These are phyloP conservation scores for Lamellibrachia luymesi DNA, from an alignment of 1,140 invertebrate species.

Conservation along the genomic window DNA sequence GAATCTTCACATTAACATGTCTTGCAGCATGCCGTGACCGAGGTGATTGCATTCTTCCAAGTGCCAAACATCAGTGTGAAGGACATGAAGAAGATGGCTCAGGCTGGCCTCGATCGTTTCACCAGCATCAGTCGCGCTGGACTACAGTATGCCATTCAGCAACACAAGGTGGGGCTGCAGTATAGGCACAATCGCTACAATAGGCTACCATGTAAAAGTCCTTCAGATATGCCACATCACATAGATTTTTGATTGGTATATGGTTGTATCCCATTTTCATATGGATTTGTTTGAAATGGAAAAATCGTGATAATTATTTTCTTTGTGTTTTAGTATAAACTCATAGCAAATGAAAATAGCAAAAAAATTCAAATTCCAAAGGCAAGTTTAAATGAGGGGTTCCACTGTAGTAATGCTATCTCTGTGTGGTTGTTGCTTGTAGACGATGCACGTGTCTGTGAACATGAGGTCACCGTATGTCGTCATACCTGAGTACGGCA, in stretches of 20 bases:
- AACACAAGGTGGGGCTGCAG: conserved; percentile 61
- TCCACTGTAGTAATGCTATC: neutral
- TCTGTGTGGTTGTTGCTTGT: conserved; percentile 15
- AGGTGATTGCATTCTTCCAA: conserved; percentile 74
- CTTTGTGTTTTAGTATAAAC: no score
- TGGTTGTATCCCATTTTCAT: no score
- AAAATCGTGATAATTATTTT: no score
- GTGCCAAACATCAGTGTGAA: conserved; percentile 54
- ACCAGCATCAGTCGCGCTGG: conserved; percentile 52
- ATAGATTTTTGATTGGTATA: no score
- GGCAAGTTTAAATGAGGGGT: neutral
- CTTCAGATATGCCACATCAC: neutral
- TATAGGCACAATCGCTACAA: neutral
- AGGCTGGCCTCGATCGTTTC: conserved; percentile 47
- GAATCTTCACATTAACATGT: no score
- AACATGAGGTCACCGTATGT: conserved; percentile 77
- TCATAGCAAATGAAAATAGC: no score
- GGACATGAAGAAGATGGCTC: conserved; percentile 49
- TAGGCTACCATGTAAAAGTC: neutral
- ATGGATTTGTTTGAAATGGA: no score
- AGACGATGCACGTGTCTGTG: conserved; percentile 69
- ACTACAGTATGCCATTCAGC: conserved; percentile 61
- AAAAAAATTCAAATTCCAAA: neutral
- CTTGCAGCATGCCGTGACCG: conserved; percentile 70
- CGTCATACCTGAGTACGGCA: conserved; percentile 75